Conservation (phyloP, 2,113 vertebrate genomes). For the Notechis scutatus region DNA sequence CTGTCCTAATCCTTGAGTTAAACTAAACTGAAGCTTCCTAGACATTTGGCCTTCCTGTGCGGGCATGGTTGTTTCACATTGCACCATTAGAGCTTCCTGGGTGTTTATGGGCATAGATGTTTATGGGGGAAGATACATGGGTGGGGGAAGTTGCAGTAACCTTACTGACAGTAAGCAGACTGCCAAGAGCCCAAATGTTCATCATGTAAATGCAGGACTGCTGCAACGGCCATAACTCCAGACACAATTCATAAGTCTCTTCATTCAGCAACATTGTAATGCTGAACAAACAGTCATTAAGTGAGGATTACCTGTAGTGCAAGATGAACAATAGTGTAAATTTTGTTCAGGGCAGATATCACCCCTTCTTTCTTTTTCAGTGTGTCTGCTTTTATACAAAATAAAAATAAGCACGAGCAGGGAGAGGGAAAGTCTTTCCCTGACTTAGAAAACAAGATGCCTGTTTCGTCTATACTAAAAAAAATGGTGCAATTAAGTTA, state of each 20-base stretch:
- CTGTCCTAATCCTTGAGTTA: not conserved
- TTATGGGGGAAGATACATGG: not conserved
- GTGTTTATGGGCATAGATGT: not conserved
- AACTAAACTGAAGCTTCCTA: not conserved
- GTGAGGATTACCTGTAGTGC: not conserved
- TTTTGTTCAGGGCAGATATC: too few species aligned
- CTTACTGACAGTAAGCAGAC: not conserved
- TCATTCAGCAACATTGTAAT: not conserved
- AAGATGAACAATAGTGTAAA: not conserved
- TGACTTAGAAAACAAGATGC: not conserved
- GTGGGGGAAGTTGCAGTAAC: not conserved
- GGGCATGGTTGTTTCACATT: not conserved
- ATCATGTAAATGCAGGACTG: not conserved
- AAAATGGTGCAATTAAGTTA: not conserved
- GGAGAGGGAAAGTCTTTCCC: not conserved
- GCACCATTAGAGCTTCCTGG: not conserved
- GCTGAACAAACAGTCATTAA: not conserved
- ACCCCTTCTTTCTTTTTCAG: not conserved
- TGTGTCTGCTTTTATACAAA: not conserved
- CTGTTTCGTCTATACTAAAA: not conserved
- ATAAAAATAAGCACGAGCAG: not conserved
- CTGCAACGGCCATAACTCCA: not conserved
- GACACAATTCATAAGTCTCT: not conserved
- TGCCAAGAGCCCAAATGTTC: not conserved
- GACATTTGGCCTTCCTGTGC: not conserved